Evolutionary conservation across 1,140 invertebrate species (phyloP), one percentile per base, ranked within the genome.

Genomic region (Hyles vespertilio): DNA sequence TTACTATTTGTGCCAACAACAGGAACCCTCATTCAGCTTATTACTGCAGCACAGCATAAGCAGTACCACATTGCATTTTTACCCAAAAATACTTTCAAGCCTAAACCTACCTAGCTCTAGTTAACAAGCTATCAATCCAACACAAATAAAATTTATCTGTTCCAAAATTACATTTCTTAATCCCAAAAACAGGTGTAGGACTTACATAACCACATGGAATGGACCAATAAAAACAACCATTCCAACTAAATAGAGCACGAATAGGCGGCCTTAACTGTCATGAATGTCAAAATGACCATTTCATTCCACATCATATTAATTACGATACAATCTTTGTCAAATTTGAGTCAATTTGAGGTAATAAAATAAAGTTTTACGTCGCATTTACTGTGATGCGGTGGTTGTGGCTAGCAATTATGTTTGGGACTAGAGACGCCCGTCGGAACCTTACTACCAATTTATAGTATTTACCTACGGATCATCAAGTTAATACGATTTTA

Each of bases 281-380:
- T 8, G 11, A 53, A 51, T 45, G 58, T 61, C 10, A 10, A 54
- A 67, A 65, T 59, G 50, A 65, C 65, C 63, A 77, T 78, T 77
- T 67, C 51, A 70, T 70, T 66, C 53, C 64, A 65, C 77, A 77
- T 63, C 70, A 84, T 69, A 66, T 76, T 74, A 69, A 82, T 83
- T 79, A 77, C 72, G 72, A 77, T 72, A 74, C 76, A 77, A 79
- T 80, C 79, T 77, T 83, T 82, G 79, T 80, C 85, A 82, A 87
- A 86, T 85, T 82, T 80, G 77, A 85, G 81, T 78, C 81, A 86
- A 88, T 88, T 88, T 77, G 58, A 73, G 67, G 81, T 74, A 86
- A 86, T 86, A 88, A 88, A 86, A 85, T 80, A 82, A 74, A 77
- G 78, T 86, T 86, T 87, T 81, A 85, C 78, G 76, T 81, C 77